Evolutionary conservation across 1,140 invertebrate genomes (phyloP).

Genomic region (Hydropsyche tenuis): DNA sequence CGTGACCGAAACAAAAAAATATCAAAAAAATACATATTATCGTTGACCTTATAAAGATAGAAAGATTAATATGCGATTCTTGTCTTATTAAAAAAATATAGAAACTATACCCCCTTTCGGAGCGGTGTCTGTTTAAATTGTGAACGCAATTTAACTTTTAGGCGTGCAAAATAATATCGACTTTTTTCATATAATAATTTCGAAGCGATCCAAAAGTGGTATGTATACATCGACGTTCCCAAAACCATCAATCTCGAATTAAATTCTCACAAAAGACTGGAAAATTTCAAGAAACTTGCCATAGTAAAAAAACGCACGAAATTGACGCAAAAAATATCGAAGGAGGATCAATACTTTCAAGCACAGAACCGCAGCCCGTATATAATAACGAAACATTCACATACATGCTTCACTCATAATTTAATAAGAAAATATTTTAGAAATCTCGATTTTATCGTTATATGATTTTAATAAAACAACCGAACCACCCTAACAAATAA

Average conservation of each 20-base stretch:
- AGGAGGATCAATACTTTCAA: conserved; percentile 23
- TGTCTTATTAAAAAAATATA: background rate
- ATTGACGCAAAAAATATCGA: conserved; percentile 23
- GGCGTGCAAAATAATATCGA: conserved; percentile 1
- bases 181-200: conserved; percentile 25
- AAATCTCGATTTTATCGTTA: no score
- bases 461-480: no score
- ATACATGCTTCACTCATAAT: no score
- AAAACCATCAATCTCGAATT: conserved; percentile 38
- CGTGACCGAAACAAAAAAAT: background rate
- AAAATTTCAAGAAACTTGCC: conserved; percentile 29
- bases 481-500: no score
- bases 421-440: no score
- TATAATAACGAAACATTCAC: background rate
- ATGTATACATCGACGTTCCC: conserved; percentile 20
- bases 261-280: conserved; percentile 37
- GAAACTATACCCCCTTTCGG: no score
- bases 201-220: conserved; percentile 22
- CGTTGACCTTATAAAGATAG: background rate
- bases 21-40: background rate
- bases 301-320: background rate
- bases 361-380: background rate
- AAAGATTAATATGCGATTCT: background rate
- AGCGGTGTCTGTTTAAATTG: no score
- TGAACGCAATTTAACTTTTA: background rate